phyloP scores from a whole-genome alignment of 2,888 invertebrate species.

The Deroplatys truncata region DNA sequence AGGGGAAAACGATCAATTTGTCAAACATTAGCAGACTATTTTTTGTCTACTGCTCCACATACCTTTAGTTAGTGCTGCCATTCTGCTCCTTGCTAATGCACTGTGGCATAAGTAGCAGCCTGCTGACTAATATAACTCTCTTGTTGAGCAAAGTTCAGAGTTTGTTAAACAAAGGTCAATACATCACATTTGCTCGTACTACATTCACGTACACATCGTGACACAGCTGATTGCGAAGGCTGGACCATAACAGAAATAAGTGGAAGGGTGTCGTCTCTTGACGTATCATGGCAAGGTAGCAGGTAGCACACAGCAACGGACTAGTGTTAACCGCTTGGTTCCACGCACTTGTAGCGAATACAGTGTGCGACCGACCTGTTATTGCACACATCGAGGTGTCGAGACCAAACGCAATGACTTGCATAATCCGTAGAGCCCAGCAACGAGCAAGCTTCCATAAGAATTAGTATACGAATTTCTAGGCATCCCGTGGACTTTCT shows the following conservation, averaged over 20 bases:
- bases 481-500: too few relatives aligned
- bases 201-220: neutral
- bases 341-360: too few relatives aligned
- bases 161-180: neutral
- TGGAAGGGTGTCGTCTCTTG: neutral
- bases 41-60: neutral
- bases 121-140: neutral
- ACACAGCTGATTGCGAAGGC: neutral
- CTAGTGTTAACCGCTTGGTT: too few relatives aligned
- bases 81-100: neutral
- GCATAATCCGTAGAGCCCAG: too few relatives aligned
- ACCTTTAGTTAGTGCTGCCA: neutral
- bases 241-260: neutral
- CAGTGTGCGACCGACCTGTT: too few relatives aligned
- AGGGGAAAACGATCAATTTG: too few relatives aligned
- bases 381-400: too few relatives aligned
- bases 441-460: too few relatives aligned
- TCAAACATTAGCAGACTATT: too few relatives aligned
- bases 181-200: neutral
- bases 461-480: too few relatives aligned
- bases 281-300: too few relatives aligned
- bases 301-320: neutral
- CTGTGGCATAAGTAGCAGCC: neutral
- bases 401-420: too few relatives aligned
- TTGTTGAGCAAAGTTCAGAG: neutral